Percentiles rank a stretch among this genome's conserved stretches.
Conservation (phyloP, 2,888 invertebrate species). For the Monoplex corrugatus region DNA sequence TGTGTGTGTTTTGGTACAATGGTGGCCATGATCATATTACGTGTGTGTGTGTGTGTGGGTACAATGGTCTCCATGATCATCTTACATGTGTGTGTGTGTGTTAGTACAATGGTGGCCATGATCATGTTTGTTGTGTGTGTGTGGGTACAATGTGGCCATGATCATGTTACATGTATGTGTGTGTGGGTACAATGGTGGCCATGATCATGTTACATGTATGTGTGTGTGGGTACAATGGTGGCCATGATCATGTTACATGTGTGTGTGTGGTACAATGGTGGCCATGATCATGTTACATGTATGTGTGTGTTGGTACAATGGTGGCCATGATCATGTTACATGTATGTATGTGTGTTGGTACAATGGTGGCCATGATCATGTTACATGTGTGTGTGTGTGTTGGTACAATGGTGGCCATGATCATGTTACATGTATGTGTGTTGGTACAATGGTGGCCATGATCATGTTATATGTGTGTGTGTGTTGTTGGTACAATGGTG, state of each 20-base stretch:
- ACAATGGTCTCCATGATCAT: no score
- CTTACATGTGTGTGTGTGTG: not conserved
- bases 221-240: not conserved
- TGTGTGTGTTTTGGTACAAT: not conserved
- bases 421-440: not conserved
- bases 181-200: not conserved
- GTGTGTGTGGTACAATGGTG: no score
- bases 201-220: not conserved
- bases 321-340: no score
- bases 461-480: no score
- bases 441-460: no score
- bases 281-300: no score
- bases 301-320: not conserved
- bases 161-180: not conserved
- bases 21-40: not conserved
- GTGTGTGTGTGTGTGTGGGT: no score
- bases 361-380: not conserved
- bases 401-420: not conserved
- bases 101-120: no score
- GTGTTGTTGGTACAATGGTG: no score
- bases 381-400: not conserved
- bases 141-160: no score
- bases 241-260: no score
- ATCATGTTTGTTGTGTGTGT: not conserved
- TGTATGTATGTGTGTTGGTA: not conserved